Percentiles rank a stretch among this genome's conserved stretches.
phyloP scores from a whole-genome alignment of 35 echinoderm and acorn worm genomes.

The Anneissia japonica region DNA sequence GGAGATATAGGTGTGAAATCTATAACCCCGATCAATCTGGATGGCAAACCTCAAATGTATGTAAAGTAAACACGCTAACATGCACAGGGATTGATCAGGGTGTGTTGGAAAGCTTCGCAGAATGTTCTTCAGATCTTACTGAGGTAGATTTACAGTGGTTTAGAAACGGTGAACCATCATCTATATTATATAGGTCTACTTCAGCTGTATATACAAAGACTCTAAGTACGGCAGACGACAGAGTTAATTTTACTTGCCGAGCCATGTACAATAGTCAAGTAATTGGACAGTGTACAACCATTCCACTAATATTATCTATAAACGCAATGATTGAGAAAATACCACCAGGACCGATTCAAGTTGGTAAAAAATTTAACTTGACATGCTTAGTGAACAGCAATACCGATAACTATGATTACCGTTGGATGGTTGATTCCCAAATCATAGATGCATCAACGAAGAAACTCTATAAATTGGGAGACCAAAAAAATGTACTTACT shows the following conservation, averaged over 20 bases:
- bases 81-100: background rate
- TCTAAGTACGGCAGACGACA: background rate
- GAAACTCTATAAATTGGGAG: background rate
- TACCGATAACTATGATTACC: background rate
- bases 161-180: background rate
- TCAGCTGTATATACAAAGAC: background rate
- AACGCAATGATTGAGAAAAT: background rate
- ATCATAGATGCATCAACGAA: background rate
- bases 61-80: too few relatives aligned
- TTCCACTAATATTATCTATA: background rate
- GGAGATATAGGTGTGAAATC: too few relatives aligned
- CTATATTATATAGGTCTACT: too few relatives aligned
- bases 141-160: background rate
- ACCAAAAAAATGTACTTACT: too few relatives aligned
- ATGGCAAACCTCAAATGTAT: too few relatives aligned
- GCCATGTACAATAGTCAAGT: background rate
- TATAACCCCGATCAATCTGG: too few relatives aligned
- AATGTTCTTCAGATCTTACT: background rate
- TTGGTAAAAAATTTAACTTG: background rate
- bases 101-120: background rate
- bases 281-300: background rate
- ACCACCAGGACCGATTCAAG: background rate
- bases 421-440: background rate
- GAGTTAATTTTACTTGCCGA: background rate
- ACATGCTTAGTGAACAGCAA: background rate